phyloP scores from a whole-genome alignment of 1,140 invertebrate species.

The Heliconius eleuchia region DNA sequence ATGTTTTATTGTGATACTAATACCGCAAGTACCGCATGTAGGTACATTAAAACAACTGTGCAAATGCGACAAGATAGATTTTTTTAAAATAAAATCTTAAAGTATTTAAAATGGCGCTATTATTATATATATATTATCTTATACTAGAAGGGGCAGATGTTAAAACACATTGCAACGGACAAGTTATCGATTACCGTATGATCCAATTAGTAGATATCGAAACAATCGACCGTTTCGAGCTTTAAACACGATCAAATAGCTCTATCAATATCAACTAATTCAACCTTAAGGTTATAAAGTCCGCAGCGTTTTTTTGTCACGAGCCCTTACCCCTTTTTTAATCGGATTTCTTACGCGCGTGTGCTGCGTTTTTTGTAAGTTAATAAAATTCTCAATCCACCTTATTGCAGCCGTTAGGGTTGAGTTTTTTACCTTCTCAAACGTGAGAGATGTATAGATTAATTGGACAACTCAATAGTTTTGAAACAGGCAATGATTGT shows the following conservation, averaged over 20 bases:
- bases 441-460: conserved; percentile 72
- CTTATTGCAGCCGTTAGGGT: conserved; percentile 76
- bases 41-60: not conserved
- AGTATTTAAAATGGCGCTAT: not conserved
- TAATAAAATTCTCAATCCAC: conserved; percentile 74
- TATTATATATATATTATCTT: not conserved
- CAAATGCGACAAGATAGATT: not conserved
- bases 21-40: not conserved
- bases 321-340: conserved; percentile 76
- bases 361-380: conserved; percentile 60
- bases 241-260: conserved; percentile 71
- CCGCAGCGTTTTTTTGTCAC: conserved; percentile 63
- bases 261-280: conserved; percentile 71
- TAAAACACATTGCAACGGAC: conserved; percentile 66
- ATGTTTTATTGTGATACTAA: not conserved
- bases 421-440: conserved; percentile 65
- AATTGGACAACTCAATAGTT: conserved; percentile 54
- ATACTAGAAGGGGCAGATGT: conserved; percentile 69
- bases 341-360: conserved; percentile 77
- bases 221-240: conserved; percentile 67
- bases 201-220: conserved; percentile 80
- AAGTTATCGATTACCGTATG: conserved; percentile 78
- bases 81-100: not conserved
- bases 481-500: not conserved
- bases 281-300: conserved; percentile 68